phyloP scores from a whole-genome alignment of 1,140 invertebrate genomes.

The Rhagoletis pomonella region DNA sequence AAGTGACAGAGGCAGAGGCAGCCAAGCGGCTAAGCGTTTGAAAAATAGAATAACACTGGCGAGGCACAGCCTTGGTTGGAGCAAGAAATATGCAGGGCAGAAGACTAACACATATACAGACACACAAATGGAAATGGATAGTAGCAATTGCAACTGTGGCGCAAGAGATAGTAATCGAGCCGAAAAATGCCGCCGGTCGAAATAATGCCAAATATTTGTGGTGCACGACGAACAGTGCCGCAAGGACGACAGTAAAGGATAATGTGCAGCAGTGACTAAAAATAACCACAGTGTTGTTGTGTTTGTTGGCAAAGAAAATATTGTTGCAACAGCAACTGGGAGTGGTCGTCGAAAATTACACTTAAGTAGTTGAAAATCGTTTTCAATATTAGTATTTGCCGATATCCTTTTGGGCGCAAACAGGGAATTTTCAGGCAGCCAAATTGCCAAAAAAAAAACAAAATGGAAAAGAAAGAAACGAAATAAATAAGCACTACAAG shows the following conservation, averaged over 20 bases:
- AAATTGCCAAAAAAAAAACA: neutral
- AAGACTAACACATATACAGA: neutral
- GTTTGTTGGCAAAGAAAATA: constrained; percentile 29
- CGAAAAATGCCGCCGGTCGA: constrained; percentile 45
- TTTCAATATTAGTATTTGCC: constrained; percentile 71
- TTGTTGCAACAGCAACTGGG: constrained; percentile 17
- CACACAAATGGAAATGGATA: neutral
- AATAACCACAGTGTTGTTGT: neutral
- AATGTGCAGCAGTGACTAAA: neutral
- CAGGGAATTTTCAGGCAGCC: neutral
- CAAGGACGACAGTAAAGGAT: constrained; percentile 28
- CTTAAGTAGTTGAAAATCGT: constrained; percentile 73
- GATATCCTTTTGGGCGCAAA: constrained; percentile 58
- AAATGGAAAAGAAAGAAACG: neutral
- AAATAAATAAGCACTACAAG: neutral
- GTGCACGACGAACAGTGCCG: neutral
- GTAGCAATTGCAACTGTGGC: neutral
- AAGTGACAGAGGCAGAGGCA: constrained; percentile 17
- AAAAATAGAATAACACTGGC: constrained; percentile 15
- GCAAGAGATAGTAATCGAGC: neutral
- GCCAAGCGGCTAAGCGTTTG: constrained; percentile 11
- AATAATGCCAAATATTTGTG: constrained; percentile 46
- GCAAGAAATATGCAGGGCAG: neutral
- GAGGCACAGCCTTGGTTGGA: neutral
- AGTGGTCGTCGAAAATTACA: constrained; percentile 62